Conservation (phyloP, 1,140 invertebrate species). For the Mylabris phalerata region DNA sequence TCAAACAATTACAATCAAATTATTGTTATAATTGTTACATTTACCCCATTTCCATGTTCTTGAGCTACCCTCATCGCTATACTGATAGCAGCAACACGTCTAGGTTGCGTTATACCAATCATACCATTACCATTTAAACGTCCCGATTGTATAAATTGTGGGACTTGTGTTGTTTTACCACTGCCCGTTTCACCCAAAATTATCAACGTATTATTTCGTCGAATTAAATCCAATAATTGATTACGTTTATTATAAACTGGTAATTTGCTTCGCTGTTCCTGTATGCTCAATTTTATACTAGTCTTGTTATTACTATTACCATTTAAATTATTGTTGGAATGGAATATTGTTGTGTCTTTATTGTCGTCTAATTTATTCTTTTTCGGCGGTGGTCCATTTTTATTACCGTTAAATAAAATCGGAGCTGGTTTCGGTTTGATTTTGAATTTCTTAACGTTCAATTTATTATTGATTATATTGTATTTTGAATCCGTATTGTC, state of each 20-base stretch:
- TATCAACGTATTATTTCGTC: slow-evolving; percentile 56
- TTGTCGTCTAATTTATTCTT: slow-evolving; percentile 29
- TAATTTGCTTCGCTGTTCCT: slow-evolving; percentile 46
- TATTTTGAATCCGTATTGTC: slow-evolving; percentile 3
- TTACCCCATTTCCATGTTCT: slow-evolving; percentile 53
- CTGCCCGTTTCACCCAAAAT: slow-evolving; percentile 85
- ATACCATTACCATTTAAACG: slow-evolving; percentile 50
- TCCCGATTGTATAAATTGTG: slow-evolving; percentile 64
- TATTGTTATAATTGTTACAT: background rate
- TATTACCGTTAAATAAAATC: slow-evolving; percentile 27
- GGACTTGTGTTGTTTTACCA: slow-evolving; percentile 89
- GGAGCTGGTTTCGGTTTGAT: slow-evolving; percentile 32
- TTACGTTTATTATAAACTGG: slow-evolving; percentile 47
- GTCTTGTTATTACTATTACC: background rate
- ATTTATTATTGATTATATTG: slow-evolving; percentile 21
- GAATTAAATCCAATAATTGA: slow-evolving; percentile 51
- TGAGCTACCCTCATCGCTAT: slow-evolving; percentile 80
- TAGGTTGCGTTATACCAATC: slow-evolving; percentile 81
- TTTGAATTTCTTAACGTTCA: slow-evolving; percentile 26
- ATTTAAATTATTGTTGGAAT: slow-evolving; percentile 11
- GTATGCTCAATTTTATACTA: slow-evolving; percentile 35
- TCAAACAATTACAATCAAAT: slow-evolving; percentile 8
- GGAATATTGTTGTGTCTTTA: slow-evolving; percentile 4
- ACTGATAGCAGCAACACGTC: slow-evolving; percentile 87
- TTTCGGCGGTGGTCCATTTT: slow-evolving; percentile 29